Conservation (phyloP, 2,888 invertebrate species). For the Cheilosia vernalis region DNA sequence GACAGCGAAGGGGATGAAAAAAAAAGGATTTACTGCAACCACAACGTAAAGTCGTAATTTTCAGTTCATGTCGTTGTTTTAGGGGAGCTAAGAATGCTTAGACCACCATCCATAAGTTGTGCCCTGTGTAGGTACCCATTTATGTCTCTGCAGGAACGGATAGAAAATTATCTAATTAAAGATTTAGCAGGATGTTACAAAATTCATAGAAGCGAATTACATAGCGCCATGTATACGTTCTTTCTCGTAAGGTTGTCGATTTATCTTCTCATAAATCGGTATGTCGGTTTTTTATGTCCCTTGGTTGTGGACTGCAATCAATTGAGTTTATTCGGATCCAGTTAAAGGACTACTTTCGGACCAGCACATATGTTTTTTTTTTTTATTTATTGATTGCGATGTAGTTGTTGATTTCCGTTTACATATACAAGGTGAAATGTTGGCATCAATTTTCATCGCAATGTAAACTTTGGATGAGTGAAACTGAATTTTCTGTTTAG, state of each 20-base stretch:
- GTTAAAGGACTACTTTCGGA: background rate
- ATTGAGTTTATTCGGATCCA: conserved; percentile 40
- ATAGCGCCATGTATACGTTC: conserved; percentile 9
- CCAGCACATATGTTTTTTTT: conserved; percentile 9
- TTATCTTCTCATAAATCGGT: conserved; percentile 53
- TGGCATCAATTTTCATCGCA: too few species aligned
- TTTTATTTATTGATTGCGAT: background rate
- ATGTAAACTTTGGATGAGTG: too few species aligned
- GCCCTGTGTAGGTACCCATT: background rate
- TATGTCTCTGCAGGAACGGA: background rate
- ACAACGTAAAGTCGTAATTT: conserved; percentile 51
- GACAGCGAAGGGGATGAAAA: conserved; percentile 10
- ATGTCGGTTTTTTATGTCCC: background rate
- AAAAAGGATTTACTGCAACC: conserved; percentile 63
- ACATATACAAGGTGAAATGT: too few species aligned
- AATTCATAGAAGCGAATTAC: conserved; percentile 63
- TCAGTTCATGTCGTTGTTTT: background rate
- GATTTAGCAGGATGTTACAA: conserved; percentile 47
- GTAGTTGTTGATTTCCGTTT: too few species aligned
- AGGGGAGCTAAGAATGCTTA: conserved; percentile 19
- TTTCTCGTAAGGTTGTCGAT: conserved; percentile 54
- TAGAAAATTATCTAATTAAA: conserved; percentile 62
- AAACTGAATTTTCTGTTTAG: too few species aligned
- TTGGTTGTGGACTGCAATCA: conserved; percentile 41
- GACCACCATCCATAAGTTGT: background rate